Conservation (phyloP, 2,888 invertebrate genomes). For the Apodemia hepburni region DNA sequence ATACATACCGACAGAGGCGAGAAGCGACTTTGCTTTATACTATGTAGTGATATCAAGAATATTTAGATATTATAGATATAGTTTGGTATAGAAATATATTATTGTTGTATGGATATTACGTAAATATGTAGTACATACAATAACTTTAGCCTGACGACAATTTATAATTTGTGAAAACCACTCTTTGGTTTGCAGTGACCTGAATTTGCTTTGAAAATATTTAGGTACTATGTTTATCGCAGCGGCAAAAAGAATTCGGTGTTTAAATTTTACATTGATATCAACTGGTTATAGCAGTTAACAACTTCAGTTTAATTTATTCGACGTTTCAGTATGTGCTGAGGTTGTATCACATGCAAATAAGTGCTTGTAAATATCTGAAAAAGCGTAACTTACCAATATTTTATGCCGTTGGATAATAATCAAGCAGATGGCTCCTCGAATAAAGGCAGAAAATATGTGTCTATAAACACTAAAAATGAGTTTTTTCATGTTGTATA, state of each 20-base stretch:
- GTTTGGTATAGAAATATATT: too few relatives aligned
- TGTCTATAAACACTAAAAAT: too few relatives aligned
- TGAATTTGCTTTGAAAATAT: slow-evolving; percentile 28
- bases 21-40: too few relatives aligned
- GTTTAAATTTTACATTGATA: slow-evolving; percentile 1
- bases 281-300: background rate
- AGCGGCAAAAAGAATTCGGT: background rate
- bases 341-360: background rate
- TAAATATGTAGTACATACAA: background rate
- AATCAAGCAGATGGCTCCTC: too few relatives aligned
- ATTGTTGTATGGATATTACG: too few relatives aligned
- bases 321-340: background rate
- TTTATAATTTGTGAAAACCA: slow-evolving; percentile 17
- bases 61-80: too few relatives aligned
- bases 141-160: slow-evolving; percentile 12
- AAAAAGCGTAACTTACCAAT: background rate
- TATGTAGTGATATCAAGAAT: too few relatives aligned
- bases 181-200: slow-evolving; percentile 28
- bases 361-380: background rate
- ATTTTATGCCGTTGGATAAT: too few relatives aligned
- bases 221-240: background rate
- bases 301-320: background rate
- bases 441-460: too few relatives aligned
- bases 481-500: too few relatives aligned
- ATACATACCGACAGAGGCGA: too few relatives aligned